Evolutionary conservation across 2,888 invertebrate genomes (phyloP).

Genomic region (Acleris sparsana): DNA sequence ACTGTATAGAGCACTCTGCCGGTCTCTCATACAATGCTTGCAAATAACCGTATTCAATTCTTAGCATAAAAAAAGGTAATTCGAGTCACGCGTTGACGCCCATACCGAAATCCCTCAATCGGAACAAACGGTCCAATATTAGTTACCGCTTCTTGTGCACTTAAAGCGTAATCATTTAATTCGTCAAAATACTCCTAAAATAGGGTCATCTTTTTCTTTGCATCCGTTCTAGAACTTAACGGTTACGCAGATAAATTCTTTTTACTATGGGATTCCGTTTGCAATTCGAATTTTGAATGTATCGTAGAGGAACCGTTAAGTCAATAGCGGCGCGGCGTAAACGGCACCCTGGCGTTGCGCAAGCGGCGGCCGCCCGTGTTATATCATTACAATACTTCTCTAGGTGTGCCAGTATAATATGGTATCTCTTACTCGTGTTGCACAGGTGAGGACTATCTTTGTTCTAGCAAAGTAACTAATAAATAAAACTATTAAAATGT

Average conservation of each 20-base stretch:
- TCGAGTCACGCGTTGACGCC: slow-evolving; percentile 56
- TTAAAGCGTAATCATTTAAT: slow-evolving; percentile 42
- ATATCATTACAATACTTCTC: slow-evolving; percentile 34
- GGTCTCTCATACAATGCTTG: slow-evolving; percentile 13
- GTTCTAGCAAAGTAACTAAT: too few relatives aligned
- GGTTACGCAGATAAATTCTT: slow-evolving; percentile 21
- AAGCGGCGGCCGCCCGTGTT: slow-evolving; percentile 28
- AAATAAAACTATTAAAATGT: too few relatives aligned
- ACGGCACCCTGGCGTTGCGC: slow-evolving; percentile 35
- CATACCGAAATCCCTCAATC: slow-evolving; percentile 54
- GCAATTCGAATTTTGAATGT: slow-evolving; percentile 36
- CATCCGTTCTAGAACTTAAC: slow-evolving; percentile 27
- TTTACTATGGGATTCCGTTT: slow-evolving; percentile 29
- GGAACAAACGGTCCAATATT: slow-evolving; percentile 55
- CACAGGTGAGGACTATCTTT: not conserved
- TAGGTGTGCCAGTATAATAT: slow-evolving; percentile 18
- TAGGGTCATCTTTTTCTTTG: slow-evolving; percentile 22
- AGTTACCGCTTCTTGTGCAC: slow-evolving; percentile 46
- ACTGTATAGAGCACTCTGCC: slow-evolving; percentile 44
- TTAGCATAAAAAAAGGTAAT: slow-evolving; percentile 46
- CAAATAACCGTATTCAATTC: slow-evolving; percentile 42
- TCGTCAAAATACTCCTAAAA: slow-evolving; percentile 25
- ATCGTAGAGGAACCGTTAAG: slow-evolving; percentile 35
- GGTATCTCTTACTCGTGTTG: slow-evolving; percentile 20
- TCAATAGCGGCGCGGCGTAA: slow-evolving; percentile 33